A percentile compares a stretch with the other conserved stretches of the same genome.
These are phyloP conservation scores for Ophion slaviceki DNA, from an alignment of 2,888 invertebrate species.

Conservation along the genomic window DNA sequence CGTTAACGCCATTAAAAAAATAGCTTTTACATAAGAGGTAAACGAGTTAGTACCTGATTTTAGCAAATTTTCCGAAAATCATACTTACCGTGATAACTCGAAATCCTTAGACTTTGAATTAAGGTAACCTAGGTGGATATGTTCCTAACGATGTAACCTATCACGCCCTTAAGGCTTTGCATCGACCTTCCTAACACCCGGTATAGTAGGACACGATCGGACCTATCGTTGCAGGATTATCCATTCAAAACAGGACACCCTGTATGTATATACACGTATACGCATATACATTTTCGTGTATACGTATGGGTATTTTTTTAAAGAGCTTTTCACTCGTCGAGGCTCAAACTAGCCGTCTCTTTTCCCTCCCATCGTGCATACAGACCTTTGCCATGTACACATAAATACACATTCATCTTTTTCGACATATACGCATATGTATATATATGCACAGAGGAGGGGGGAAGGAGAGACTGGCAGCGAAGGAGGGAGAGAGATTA, in stretches of 20 bases:
- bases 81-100: too few species aligned
- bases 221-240: neutral
- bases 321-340: conserved; percentile 68
- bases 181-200: too few species aligned
- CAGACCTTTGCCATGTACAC: conserved; percentile 22
- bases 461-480: conserved; percentile 1
- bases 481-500: conserved; percentile 3
- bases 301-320: conserved; percentile 50
- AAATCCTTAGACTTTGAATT: too few species aligned
- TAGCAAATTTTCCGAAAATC: too few species aligned
- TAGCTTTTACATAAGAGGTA: too few species aligned
- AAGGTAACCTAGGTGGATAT: too few species aligned
- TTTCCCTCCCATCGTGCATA: conserved; percentile 39
- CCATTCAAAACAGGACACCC: too few species aligned
- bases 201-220: too few species aligned
- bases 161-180: too few species aligned
- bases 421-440: conserved; percentile 1
- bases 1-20: too few species aligned
- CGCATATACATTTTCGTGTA: neutral
- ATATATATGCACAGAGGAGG: neutral
- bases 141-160: too few species aligned
- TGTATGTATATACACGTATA: neutral
- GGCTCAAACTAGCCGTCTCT: conserved; percentile 60
- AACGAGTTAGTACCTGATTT: too few species aligned
- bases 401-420: conserved; percentile 31